A percentile compares a stretch with the other conserved stretches of the same genome.
Evolutionary conservation across 2,113 vertebrate genomes (phyloP).

Genomic region (Centropristis striata): DNA sequence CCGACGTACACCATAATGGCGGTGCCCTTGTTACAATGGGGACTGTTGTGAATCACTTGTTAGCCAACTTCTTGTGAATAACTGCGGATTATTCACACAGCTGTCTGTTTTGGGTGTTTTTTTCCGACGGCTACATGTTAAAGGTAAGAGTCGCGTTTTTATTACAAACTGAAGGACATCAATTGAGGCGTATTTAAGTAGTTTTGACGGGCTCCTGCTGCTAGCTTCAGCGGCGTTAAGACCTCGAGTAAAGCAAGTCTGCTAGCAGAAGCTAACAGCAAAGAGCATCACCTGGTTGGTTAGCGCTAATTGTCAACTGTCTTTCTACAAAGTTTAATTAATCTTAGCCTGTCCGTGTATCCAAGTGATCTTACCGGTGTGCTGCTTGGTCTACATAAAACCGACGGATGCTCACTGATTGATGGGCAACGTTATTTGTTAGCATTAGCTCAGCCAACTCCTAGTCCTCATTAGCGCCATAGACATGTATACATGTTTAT

Average conservation of each 20-base stretch:
- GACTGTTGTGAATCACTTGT: conserved; percentile 45
- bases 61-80: conserved; percentile 50
- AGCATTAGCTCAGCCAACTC: not conserved
- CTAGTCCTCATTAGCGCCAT: not conserved
- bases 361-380: accelerated
- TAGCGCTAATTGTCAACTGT: not conserved
- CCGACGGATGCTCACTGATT: accelerated
- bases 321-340: accelerated
- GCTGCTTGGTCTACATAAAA: accelerated
- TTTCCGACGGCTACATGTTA: conserved; percentile 70
- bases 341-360: accelerated
- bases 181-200: not conserved
- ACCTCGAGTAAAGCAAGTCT: conserved; percentile 40
- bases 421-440: not conserved
- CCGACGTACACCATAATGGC: conserved; percentile 71
- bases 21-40: conserved; percentile 71
- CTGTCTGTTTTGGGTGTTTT: not conserved
- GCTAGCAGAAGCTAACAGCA: conserved; percentile 43
- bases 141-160: conserved; percentile 60
- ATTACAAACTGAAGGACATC: accelerated
- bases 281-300: not conserved
- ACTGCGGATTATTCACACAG: not conserved
- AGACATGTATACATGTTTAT: too few species aligned
- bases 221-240: not conserved
- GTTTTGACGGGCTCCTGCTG: not conserved